These are phyloP conservation scores for Sisor rabdophorus DNA, from an alignment of 2,113 vertebrate genomes.

Conservation along the genomic window DNA sequence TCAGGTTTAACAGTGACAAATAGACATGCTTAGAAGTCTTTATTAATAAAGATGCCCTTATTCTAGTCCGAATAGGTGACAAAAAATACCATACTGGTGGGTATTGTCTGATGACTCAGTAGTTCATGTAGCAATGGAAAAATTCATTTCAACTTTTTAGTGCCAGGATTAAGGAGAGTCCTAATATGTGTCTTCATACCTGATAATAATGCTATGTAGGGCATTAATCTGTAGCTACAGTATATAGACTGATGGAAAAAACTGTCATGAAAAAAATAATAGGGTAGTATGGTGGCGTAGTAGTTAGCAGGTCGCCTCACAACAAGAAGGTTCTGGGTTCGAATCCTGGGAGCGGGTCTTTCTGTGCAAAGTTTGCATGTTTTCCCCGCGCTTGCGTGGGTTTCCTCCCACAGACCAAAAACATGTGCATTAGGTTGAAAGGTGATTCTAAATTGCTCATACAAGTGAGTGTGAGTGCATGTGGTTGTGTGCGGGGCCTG, in stretches of 20 bases:
- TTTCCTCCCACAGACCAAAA: too few species aligned
- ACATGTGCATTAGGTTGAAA: too few species aligned
- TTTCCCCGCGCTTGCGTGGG: too few species aligned
- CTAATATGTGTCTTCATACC: neutral
- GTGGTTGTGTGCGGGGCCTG: too few species aligned
- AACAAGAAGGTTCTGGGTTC: too few species aligned
- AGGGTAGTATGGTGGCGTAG: too few species aligned
- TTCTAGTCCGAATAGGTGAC: conserved; percentile 1
- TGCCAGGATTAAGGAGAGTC: neutral
- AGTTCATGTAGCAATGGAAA: neutral
- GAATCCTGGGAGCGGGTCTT: too few species aligned
- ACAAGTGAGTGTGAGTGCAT: too few species aligned
- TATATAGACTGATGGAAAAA: neutral
- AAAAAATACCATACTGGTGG: conserved; percentile 3
- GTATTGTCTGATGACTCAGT: neutral
- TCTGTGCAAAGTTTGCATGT: too few species aligned
- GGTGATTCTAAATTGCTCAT: too few species aligned
- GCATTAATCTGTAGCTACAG: neutral
- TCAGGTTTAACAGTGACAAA: neutral
- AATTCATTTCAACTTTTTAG: neutral
- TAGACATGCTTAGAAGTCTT: neutral
- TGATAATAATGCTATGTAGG: neutral
- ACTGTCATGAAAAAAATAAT: too few species aligned
- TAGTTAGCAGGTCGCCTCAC: too few species aligned
- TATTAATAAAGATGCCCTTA: neutral